These are phyloP conservation scores for Uria aalge DNA, from an alignment of 2,113 vertebrate species.

Conservation along the genomic window DNA sequence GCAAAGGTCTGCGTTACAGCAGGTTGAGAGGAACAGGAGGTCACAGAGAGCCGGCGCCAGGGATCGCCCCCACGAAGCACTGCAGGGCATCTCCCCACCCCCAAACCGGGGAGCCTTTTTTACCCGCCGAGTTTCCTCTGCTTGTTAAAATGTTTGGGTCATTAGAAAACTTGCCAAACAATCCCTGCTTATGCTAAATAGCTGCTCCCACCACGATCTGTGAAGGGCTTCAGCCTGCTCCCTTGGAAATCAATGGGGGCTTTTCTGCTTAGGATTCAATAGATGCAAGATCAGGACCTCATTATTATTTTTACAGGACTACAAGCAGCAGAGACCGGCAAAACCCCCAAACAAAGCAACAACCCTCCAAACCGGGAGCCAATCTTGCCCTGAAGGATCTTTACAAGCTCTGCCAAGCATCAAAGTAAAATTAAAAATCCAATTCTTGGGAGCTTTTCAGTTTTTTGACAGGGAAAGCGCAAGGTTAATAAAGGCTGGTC, in stretches of 20 bases:
- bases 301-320: conserved; percentile 41
- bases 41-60: not conserved
- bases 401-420: conserved; percentile 7
- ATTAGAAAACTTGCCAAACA: conserved; percentile 46
- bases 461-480: not conserved
- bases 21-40: not conserved
- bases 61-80: not conserved
- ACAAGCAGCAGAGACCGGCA: not conserved
- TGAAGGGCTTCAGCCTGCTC: conserved; percentile 23
- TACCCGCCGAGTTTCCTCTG: not conserved
- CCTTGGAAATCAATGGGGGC: conserved; percentile 31
- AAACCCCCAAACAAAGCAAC: conserved; percentile 17
- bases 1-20: not conserved
- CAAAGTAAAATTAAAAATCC: conserved; percentile 7
- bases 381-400: not conserved
- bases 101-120: not conserved
- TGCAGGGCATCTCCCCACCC: not conserved
- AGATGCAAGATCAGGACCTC: conserved; percentile 16
- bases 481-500: not conserved
- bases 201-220: conserved; percentile 35
- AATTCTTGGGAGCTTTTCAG: not conserved
- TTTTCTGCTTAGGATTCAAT: conserved; percentile 33
- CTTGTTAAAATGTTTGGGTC: conserved; percentile 56
- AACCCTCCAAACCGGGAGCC: not conserved
- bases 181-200: conserved; percentile 49